Base-by-base conservation (phyloP, 53 echinoderm and acorn worm genomes). In the Zoroaster sp. region DNA sequence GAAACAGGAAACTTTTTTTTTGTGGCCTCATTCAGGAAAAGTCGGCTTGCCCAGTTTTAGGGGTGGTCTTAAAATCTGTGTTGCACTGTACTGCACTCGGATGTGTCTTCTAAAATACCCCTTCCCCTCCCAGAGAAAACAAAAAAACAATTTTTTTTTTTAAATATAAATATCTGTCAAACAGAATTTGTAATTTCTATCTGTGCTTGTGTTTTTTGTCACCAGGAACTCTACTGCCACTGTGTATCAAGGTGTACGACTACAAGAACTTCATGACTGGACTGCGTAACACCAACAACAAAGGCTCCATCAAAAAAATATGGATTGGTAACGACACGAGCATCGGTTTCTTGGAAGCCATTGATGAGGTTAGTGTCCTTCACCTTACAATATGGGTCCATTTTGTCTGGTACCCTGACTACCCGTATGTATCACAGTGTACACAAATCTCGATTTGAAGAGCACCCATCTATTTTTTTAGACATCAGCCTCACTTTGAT, bases 321-420 rank as follows among this genome's bases (percentile, higher is more conserved):
- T 94, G 94, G 94, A 55, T 94, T 38, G 90, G 90, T 43, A 88
- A 94, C 43, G 87, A 80, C 54, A 79, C 89, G 17, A 69, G 79
- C 38, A 71, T 89, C 20, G 69, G 46, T 35, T 85, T 45, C 47
- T 35, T 85, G 43, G 46, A 85, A 7, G 85, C 69, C 49, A 85
- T 85, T 38, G 85, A 85, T 43, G 85, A 85, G 85, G 85, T 85
- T 4, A 30, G 78, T 35, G 14, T 74, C 12, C 35, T 68, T 33
- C 15, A 14, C 14, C 49, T 14, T 14, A 14, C 8, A 47, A 14
- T 47, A 14, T 8, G 49, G 14, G 14, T 47, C 49, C 49, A 13
- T 52, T 52, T 52, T 52, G 52, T 5, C n/a, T 52, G 0, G 5
- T n/a, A 4, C n/a, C 17, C 21, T 20, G 7, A 54, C 20, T 1